Conservation (phyloP, 2,888 invertebrate species). For the Saturnia pavonia region DNA sequence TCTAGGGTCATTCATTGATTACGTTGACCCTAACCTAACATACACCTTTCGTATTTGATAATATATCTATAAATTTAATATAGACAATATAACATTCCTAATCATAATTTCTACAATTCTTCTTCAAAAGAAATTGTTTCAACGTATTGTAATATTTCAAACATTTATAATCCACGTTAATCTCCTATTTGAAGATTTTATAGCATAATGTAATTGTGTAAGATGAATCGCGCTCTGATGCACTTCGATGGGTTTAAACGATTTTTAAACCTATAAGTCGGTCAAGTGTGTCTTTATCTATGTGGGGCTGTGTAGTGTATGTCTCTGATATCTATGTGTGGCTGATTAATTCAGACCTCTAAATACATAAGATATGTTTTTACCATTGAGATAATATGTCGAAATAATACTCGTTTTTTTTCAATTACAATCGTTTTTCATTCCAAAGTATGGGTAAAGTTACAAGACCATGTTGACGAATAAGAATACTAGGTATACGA, state of each 20-base stretch:
- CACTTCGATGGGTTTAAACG: conserved; percentile 40
- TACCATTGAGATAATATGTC: too few relatives aligned
- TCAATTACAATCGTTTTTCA: too few relatives aligned
- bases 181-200: conserved; percentile 17
- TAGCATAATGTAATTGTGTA: conserved; percentile 20
- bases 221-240: conserved; percentile 36
- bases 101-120: background rate
- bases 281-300: conserved; percentile 45
- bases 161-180: conserved; percentile 10
- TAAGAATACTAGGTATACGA: too few relatives aligned
- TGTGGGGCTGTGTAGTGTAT: conserved; percentile 35
- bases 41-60: too few relatives aligned
- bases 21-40: too few relatives aligned
- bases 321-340: conserved; percentile 28
- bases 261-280: conserved; percentile 50
- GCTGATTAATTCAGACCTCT: conserved; percentile 22
- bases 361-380: background rate
- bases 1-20: too few relatives aligned
- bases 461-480: too few relatives aligned
- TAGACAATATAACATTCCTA: background rate
- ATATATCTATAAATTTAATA: too few relatives aligned
- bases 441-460: too few relatives aligned
- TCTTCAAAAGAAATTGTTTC: background rate
- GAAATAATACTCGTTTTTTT: too few relatives aligned
- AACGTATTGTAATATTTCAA: conserved; percentile 4